Percentiles rank a stretch among this genome's conserved stretches.
phyloP scores from a whole-genome alignment of 2,888 invertebrate genomes.

The Pegoplata infirma region DNA sequence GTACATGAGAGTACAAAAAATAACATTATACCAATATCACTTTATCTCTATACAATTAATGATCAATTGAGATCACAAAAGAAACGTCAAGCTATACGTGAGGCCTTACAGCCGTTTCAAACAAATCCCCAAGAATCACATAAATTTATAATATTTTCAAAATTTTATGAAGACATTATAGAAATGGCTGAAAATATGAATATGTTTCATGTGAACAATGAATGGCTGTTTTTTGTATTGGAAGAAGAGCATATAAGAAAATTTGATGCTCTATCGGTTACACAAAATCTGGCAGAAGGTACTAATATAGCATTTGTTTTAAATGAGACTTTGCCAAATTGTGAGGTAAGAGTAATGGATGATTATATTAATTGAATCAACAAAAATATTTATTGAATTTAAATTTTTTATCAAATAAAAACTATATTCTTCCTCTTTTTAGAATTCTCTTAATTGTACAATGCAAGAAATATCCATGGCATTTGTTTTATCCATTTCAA shows the following conservation, averaged over 20 bases:
- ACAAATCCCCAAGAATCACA: conserved; percentile 64
- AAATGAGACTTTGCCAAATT: conserved; percentile 82
- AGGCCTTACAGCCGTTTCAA: conserved; percentile 68
- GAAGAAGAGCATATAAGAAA: conserved; percentile 81
- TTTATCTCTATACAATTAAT: conserved; percentile 74
- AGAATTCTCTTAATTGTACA: conserved; percentile 85
- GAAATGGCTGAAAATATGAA: conserved; percentile 83
- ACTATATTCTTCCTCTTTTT: too few species aligned
- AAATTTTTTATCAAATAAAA: too few species aligned
- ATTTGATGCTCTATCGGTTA: conserved; percentile 78
- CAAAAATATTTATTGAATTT: too few species aligned
- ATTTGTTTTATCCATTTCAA: conserved; percentile 84
- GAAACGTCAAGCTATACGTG: conserved; percentile 69
- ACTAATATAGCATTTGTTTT: conserved; percentile 89
- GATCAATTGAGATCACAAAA: conserved; percentile 70
- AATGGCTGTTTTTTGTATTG: conserved; percentile 89
- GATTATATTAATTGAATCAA: not conserved
- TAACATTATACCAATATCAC: conserved; percentile 72
- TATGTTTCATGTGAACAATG: conserved; percentile 85
- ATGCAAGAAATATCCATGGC: conserved; percentile 83
- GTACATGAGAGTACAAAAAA: conserved; percentile 73
- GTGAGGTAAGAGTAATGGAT: conserved; percentile 79
- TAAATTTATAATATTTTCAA: conserved; percentile 74
- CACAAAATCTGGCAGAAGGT: conserved; percentile 84
- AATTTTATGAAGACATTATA: conserved; percentile 80